Percentiles rank a stretch among this genome's conserved stretches.
phyloP scores from a whole-genome alignment of 1,140 invertebrate species.

The Drosophila mayri region DNA sequence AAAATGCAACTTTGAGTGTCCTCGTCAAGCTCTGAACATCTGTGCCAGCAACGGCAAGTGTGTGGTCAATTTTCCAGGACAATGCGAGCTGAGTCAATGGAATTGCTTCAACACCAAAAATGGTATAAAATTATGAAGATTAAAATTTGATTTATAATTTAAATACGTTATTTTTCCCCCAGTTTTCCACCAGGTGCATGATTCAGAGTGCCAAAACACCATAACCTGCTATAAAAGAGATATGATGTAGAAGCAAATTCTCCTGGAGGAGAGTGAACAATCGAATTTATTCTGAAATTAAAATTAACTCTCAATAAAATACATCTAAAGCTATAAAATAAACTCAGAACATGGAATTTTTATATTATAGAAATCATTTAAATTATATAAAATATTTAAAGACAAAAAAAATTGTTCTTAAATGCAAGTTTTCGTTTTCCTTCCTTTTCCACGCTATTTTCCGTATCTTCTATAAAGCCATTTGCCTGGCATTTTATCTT shows the following conservation, averaged over 20 bases:
- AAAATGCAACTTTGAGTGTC: conserved; percentile 69
- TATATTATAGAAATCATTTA: too few species aligned
- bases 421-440: too few species aligned
- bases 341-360: background rate
- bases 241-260: conserved; percentile 34
- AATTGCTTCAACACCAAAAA: conserved; percentile 79
- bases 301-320: background rate
- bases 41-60: conserved; percentile 76
- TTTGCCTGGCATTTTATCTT: conserved; percentile 48
- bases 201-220: conserved; percentile 62
- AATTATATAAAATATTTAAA: too few species aligned
- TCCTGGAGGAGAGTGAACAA: background rate
- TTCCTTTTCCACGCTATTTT: conserved; percentile 4
- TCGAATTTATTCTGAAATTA: conserved; percentile 9
- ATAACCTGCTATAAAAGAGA: conserved; percentile 65
- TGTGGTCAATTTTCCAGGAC: conserved; percentile 69
- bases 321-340: background rate
- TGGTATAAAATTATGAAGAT: conserved; percentile 22
- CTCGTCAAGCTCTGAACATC: conserved; percentile 50
- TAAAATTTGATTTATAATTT: background rate
- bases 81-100: conserved; percentile 73
- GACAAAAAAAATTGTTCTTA: background rate
- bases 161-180: background rate
- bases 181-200: conserved; percentile 72
- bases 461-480: background rate